Conservation (phyloP, 2,888 invertebrate genomes). For the Serripes groenlandicus region DNA sequence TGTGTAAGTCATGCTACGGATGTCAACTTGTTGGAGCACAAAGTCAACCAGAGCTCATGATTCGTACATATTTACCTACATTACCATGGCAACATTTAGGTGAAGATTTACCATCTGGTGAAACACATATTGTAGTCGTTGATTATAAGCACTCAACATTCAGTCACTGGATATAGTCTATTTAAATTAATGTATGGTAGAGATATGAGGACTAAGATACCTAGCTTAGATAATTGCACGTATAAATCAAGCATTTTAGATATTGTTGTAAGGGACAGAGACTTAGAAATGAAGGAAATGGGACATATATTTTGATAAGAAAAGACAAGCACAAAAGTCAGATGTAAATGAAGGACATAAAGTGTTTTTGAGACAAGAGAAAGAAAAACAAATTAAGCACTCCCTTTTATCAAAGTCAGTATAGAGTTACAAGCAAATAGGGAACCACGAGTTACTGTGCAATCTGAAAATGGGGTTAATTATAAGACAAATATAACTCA, state of each 20-base stretch:
- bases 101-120: constrained; percentile 32
- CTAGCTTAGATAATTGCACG: constrained; percentile 21
- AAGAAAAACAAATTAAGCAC: constrained; percentile 11
- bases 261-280: constrained; percentile 39
- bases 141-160: constrained; percentile 61
- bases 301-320: neutral
- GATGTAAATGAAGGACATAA: constrained; percentile 48
- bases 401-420: too few relatives aligned
- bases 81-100: constrained; percentile 56
- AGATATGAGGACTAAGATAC: constrained; percentile 56
- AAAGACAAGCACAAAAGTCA: constrained; percentile 19
- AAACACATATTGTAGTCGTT: constrained; percentile 19
- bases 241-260: neutral
- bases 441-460: too few relatives aligned
- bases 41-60: constrained; percentile 5
- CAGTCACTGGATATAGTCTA: constrained; percentile 41
- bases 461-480: too few relatives aligned
- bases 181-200: constrained; percentile 56
- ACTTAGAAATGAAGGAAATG: constrained; percentile 22
- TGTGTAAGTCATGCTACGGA: constrained; percentile 30
- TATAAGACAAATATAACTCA: too few relatives aligned
- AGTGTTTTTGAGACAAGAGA: constrained; percentile 31
- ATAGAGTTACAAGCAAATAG: too few relatives aligned
- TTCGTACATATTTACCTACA: constrained; percentile 33
- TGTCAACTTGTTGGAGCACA: constrained; percentile 46